Percentiles rank a stretch among this genome's conserved stretches.
Evolutionary conservation across 2,113 vertebrate species (phyloP).

Genomic region (Xiphorhynchus elegans): DNA sequence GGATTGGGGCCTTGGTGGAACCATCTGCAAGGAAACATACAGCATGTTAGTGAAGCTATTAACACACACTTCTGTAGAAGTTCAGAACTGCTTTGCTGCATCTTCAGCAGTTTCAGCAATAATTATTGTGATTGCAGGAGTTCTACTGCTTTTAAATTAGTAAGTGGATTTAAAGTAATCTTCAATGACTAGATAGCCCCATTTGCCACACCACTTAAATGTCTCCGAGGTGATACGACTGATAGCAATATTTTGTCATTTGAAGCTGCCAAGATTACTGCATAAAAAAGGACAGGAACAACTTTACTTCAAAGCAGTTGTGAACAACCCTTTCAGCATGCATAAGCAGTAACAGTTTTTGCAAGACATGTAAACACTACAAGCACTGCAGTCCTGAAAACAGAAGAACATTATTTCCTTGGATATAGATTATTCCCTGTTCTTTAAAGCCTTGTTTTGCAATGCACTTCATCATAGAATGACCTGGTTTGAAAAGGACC

Average conservation of each 20-base stretch:
- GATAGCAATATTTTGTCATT: background rate
- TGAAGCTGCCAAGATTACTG: background rate
- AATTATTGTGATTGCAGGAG: background rate
- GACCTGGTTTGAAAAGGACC: background rate
- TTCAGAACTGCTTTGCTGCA: constrained; percentile 64
- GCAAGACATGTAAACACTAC: constrained; percentile 6
- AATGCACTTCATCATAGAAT: background rate
- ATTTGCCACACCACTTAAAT: accelerated
- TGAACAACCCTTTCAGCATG: constrained; percentile 36
- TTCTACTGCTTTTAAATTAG: background rate
- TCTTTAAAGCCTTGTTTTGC: background rate
- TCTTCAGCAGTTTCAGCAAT: background rate
- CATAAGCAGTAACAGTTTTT: background rate
- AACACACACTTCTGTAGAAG: background rate
- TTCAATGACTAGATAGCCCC: background rate
- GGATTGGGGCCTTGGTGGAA: constrained; percentile 94
- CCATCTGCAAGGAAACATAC: constrained; percentile 84
- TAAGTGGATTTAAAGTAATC: background rate
- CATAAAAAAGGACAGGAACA: background rate
- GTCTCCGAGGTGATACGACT: background rate
- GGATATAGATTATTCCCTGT: background rate
- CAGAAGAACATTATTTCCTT: background rate
- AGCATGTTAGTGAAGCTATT: background rate
- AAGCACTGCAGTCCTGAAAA: constrained; percentile 50
- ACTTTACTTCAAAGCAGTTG: constrained; percentile 57